Evolutionary conservation across 2,888 invertebrate genomes (phyloP).

Genomic region (Dinocampus coccinellae): DNA sequence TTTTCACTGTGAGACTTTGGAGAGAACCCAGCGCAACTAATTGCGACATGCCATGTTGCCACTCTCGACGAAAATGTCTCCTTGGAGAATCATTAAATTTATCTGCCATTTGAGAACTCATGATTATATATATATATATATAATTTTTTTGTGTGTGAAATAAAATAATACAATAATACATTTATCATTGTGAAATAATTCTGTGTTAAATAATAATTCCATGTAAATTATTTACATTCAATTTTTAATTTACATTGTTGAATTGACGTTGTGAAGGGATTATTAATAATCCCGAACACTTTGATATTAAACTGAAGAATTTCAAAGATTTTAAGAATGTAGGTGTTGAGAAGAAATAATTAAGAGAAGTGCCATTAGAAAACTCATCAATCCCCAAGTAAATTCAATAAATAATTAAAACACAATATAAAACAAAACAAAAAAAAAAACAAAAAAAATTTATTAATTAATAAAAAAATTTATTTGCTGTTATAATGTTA

Average conservation of each 20-base stretch:
- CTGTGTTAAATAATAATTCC: not conserved
- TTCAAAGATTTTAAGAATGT: not conserved
- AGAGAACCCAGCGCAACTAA: not conserved
- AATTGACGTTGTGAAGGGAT: constrained; percentile 24
- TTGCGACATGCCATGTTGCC: constrained; percentile 9
- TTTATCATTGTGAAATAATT: not conserved
- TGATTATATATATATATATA: not conserved
- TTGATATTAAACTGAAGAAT: constrained; percentile 17
- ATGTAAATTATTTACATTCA: constrained; percentile 22
- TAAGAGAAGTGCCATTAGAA: not conserved
- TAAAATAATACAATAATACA: not conserved
- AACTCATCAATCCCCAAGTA: not conserved
- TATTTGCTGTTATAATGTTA: not conserved
- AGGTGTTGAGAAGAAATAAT: not conserved
- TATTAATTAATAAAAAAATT: not conserved
- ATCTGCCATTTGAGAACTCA: not conserved
- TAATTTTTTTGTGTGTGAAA: not conserved
- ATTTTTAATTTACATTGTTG: constrained; percentile 3
- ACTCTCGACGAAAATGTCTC: not conserved
- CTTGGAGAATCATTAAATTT: not conserved
- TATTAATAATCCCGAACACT: constrained; percentile 23
- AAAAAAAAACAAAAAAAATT: not conserved
- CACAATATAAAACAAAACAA: not conserved
- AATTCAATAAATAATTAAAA: not conserved
- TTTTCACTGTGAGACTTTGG: not conserved